These are phyloP conservation scores for Bombycilla garrulus DNA, from an alignment of 2,113 vertebrate species.

Conservation along the genomic window DNA sequence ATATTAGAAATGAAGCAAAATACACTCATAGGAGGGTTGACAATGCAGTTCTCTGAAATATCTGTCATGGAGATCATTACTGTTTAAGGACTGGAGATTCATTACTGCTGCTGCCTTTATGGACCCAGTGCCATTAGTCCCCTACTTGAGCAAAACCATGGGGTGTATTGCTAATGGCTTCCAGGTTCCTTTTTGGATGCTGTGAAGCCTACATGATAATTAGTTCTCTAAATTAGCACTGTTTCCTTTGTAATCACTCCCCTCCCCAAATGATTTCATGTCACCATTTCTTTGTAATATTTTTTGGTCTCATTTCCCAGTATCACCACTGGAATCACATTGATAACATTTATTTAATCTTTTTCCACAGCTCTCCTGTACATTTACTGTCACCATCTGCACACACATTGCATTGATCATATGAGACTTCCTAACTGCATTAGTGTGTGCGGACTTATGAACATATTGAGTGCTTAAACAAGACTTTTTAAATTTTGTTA, in stretches of 20 bases:
- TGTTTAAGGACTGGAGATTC: constrained; percentile 43
- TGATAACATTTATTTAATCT: constrained; percentile 34
- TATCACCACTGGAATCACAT: constrained; percentile 32
- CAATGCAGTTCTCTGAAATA: neutral
- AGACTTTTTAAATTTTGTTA: constrained; percentile 3
- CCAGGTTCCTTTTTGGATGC: constrained; percentile 56
- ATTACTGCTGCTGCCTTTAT: constrained; percentile 16
- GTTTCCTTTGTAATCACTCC: constrained; percentile 57
- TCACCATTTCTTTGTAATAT: neutral
- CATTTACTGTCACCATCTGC: neutral
- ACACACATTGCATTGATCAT: neutral
- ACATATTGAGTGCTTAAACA: neutral
- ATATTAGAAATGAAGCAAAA: neutral
- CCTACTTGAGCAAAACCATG: constrained; percentile 40
- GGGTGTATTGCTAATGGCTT: constrained; percentile 60
- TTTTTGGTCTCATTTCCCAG: constrained; percentile 57
- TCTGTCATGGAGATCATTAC: neutral
- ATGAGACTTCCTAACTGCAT: neutral
- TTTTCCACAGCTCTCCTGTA: neutral
- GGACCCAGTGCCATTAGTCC: constrained; percentile 40
- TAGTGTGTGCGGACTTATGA: constrained; percentile 1
- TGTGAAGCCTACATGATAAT: constrained; percentile 68
- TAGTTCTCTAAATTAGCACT: constrained; percentile 67
- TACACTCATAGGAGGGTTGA: neutral
- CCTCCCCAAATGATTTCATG: constrained; percentile 38